phyloP scores from a whole-genome alignment of 2,113 vertebrate genomes.

The Mus musculus region GRCm39 chr9:18226501-18227000 shows the following conservation, averaged over 20 bases:
- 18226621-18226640: conserved; percentile 23
- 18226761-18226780: not conserved
- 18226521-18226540: not conserved
- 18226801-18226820: not conserved
- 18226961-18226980: not conserved
- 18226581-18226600: conserved; percentile 47
- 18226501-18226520: conserved; percentile 10
- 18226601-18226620: not conserved
- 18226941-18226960: conserved; percentile 36
- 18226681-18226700: not conserved
- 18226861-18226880: not conserved
- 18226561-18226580: not conserved
- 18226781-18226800: conserved; percentile 54
- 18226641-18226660: conserved; percentile 48
- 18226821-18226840: not conserved
- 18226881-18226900: not conserved
- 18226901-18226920: not conserved
- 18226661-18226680: not conserved
- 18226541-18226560: not conserved
- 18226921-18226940: not conserved
- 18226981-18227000: not conserved
- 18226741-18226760: conserved; percentile 45
- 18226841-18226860: not conserved
- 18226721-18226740: conserved; percentile 4
- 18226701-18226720: not conserved